Percentiles rank a stretch among this genome's conserved stretches.
Conservation (phyloP, 1,140 invertebrate genomes). For the Carcinoscorpius rotundicauda region DNA sequence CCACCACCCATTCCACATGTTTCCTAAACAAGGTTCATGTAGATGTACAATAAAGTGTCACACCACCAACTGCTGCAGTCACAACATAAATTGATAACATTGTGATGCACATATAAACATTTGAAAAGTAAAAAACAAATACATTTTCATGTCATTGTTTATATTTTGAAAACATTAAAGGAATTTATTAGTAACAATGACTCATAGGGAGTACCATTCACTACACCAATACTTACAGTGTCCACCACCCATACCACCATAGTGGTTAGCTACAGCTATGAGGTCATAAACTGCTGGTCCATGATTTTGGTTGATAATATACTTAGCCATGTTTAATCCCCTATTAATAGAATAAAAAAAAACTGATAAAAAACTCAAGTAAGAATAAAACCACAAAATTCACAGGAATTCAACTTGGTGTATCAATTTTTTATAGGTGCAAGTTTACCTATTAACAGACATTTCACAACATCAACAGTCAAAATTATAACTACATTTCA, state of each 20-base stretch:
- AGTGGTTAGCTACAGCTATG: slow-evolving; percentile 45
- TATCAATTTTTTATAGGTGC: too few species aligned
- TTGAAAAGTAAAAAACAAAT: not conserved
- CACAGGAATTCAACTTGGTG: too few species aligned
- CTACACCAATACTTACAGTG: slow-evolving; percentile 37
- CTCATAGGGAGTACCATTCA: not conserved
- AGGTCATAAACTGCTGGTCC: slow-evolving; percentile 39
- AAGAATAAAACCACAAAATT: not conserved
- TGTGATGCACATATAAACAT: too few species aligned
- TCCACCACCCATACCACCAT: slow-evolving; percentile 43
- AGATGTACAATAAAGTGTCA: too few species aligned
- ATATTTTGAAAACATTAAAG: not conserved
- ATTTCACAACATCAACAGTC: not conserved
- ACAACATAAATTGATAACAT: too few species aligned
- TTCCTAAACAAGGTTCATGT: too few species aligned
- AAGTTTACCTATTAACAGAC: too few species aligned
- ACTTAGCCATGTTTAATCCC: slow-evolving; percentile 38
- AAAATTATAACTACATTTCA: not conserved
- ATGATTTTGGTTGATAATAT: slow-evolving; percentile 36
- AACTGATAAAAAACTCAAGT: not conserved
- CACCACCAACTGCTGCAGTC: too few species aligned
- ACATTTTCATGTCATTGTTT: not conserved
- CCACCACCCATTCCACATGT: too few species aligned
- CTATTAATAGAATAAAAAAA: slow-evolving; percentile 19
- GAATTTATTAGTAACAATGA: not conserved